Conservation (phyloP, 2,113 vertebrate genomes). For the Cranoglanis bouderius region DNA sequence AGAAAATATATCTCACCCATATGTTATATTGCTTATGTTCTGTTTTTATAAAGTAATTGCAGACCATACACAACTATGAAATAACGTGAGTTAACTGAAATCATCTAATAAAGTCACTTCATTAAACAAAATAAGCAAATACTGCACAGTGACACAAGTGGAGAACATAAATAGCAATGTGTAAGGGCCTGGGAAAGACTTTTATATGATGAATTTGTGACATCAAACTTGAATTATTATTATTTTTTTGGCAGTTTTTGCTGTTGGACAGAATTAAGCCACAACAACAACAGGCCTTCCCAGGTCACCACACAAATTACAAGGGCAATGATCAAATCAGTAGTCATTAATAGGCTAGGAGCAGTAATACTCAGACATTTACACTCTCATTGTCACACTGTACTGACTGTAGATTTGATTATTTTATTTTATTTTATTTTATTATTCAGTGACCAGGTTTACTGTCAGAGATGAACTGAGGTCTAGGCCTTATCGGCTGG, state of each 20-base stretch:
- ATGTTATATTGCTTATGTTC: neutral
- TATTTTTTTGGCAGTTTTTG: neutral
- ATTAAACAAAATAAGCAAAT: neutral
- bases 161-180: neutral
- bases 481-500: slow-evolving; percentile 41
- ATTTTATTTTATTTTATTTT: neutral
- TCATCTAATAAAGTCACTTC: neutral
- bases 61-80: neutral
- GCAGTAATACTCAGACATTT: neutral
- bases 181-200: neutral
- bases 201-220: neutral
- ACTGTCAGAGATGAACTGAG: slow-evolving; percentile 21
- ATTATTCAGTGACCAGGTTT: slow-evolving; percentile 28
- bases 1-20: neutral
- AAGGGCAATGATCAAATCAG: neutral
- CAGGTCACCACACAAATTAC: neutral
- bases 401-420: neutral
- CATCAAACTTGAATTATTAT: neutral
- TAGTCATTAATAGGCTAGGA: neutral
- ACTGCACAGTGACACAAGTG: neutral
- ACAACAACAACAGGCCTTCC: neutral
- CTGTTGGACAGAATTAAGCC: neutral
- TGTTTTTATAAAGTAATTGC: neutral
- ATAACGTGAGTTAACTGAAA: neutral
- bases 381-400: neutral